A percentile compares a stretch with the other conserved stretches of the same genome.
Evolutionary conservation across 2,888 invertebrate species (phyloP).

Genomic region (Agriotes lineatus): DNA sequence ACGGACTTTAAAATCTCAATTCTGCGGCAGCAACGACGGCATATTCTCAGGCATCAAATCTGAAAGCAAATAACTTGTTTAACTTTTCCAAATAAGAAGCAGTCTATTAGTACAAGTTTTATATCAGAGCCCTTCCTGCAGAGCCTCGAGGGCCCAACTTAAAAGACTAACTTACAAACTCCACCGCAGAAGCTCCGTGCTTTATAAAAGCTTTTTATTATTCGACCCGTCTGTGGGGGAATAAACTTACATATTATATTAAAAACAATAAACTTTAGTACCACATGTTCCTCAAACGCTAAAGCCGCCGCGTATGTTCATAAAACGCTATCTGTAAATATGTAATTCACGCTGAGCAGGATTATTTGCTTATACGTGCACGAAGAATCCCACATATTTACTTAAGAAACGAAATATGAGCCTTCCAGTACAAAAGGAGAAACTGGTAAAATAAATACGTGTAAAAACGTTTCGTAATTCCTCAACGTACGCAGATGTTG

Average conservation of each 20-base stretch:
- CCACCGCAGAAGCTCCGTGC: conserved; percentile 15
- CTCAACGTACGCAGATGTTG: too few relatives aligned
- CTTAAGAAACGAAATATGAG: too few relatives aligned
- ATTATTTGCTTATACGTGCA: not conserved
- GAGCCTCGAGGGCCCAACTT: conserved; percentile 22
- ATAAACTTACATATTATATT: conserved; percentile 37
- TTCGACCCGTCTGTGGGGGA: conserved; percentile 27
- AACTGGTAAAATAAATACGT: too few relatives aligned
- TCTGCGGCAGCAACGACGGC: too few relatives aligned
- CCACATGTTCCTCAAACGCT: conserved; percentile 21
- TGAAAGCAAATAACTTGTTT: conserved; percentile 9
- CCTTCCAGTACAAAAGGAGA: too few relatives aligned
- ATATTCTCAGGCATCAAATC: not conserved
- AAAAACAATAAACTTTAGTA: conserved; percentile 36
- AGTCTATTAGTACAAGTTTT: conserved; percentile 26
- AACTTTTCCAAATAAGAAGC: conserved; percentile 9
- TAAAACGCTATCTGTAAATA: not conserved
- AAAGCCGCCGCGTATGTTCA: not conserved
- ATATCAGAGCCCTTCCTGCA: conserved; percentile 10
- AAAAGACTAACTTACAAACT: conserved; percentile 21
- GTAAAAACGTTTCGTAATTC: too few relatives aligned
- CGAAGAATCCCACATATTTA: not conserved
- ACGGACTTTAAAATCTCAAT: too few relatives aligned
- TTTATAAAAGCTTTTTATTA: conserved; percentile 38
- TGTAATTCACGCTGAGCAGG: not conserved